Percentiles rank a stretch among this genome's conserved stretches.
phyloP scores from a whole-genome alignment of 2,113 vertebrate genomes.

The Tragelaphus buxtoni region DNA sequence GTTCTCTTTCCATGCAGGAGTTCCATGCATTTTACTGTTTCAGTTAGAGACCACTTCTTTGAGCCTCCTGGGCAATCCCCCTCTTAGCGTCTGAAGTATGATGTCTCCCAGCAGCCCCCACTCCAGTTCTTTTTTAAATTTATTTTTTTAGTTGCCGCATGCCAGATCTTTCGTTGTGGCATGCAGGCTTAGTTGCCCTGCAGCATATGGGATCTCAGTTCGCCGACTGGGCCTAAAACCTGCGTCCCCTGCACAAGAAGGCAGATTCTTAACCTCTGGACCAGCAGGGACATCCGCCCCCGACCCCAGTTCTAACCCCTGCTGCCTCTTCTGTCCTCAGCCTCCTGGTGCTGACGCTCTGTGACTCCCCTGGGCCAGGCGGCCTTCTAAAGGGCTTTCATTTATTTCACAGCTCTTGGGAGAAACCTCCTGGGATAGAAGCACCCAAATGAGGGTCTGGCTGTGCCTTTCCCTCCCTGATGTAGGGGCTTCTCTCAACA shows the following conservation, averaged over 20 bases:
- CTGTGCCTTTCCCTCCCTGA: neutral
- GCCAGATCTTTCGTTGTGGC: neutral
- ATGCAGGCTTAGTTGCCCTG: neutral
- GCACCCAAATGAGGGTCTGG: neutral
- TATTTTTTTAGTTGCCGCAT: neutral
- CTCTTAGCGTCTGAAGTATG: neutral
- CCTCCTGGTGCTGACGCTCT: neutral
- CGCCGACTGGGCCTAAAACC: rapidly evolving
- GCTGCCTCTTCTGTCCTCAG: too few species aligned
- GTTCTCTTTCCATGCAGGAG: neutral
- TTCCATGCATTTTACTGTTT: neutral
- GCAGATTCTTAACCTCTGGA: neutral
- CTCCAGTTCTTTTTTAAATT: neutral
- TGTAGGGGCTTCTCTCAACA: neutral
- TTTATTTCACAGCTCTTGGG: neutral
- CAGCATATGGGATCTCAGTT: neutral
- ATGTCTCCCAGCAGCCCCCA: neutral
- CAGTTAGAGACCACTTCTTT: neutral
- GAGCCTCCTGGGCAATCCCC: neutral
- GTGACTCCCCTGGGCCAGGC: neutral
- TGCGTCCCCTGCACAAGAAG: neutral
- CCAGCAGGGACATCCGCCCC: neutral
- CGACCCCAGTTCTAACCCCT: neutral
- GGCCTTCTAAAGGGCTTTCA: neutral
- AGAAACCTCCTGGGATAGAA: neutral